phyloP scores from a whole-genome alignment of 2,888 invertebrate species.

The Nowickia ferox region DNA sequence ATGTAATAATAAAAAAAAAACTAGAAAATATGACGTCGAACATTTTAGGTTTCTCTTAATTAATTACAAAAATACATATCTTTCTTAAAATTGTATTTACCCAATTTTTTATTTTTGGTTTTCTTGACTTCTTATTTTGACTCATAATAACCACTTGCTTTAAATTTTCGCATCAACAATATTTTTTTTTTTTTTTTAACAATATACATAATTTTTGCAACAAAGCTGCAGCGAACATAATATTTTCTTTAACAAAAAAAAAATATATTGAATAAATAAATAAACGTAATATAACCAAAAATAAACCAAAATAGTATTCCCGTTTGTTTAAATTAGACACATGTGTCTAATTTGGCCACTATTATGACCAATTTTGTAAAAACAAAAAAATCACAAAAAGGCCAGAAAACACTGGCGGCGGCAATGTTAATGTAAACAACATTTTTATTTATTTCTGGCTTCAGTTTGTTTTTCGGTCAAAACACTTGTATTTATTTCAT shows the following conservation, averaged over 20 bases:
- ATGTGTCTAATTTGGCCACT: constrained; percentile 67
- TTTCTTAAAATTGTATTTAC: constrained; percentile 25
- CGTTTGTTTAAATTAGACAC: constrained; percentile 64
- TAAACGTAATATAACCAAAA: background rate
- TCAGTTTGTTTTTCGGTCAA: constrained; percentile 46
- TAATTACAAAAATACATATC: constrained; percentile 43
- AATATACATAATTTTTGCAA: constrained; percentile 41
- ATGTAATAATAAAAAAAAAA: background rate
- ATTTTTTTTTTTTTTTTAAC: constrained; percentile 23
- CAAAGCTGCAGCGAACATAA: constrained; percentile 48
- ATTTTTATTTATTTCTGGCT: constrained; percentile 59
- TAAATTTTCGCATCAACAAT: constrained; percentile 29
- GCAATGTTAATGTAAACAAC: constrained; percentile 63
- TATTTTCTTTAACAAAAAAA: constrained; percentile 8
- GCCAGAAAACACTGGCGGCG: constrained; percentile 37
- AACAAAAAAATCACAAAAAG: background rate
- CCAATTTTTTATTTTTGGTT: constrained; percentile 19
- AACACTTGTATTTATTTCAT: constrained; percentile 47
- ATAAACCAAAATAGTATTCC: constrained; percentile 48
- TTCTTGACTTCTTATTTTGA: constrained; percentile 58
- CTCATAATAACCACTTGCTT: constrained; percentile 71
- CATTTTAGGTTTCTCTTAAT: constrained; percentile 26
- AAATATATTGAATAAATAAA: background rate
- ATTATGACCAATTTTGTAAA: constrained; percentile 65
- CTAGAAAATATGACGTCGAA: constrained; percentile 37